Conservation (phyloP, 2,113 vertebrate species). For the Channa argus region DNA sequence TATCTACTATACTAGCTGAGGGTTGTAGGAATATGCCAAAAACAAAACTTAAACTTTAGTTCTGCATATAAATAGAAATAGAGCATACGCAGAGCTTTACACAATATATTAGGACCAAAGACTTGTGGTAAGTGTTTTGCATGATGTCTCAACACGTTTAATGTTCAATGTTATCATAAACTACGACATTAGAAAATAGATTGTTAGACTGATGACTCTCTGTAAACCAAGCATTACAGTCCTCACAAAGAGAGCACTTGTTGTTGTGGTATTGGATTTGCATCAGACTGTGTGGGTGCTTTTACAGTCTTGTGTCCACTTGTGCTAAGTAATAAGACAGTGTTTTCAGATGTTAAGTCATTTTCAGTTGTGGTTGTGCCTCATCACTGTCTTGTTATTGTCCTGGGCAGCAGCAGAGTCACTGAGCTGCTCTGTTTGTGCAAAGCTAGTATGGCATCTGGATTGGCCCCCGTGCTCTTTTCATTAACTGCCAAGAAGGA, state of each 20-base stretch:
- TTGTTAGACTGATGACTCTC: too few relatives aligned
- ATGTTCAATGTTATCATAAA: not conserved
- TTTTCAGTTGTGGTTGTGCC: slow-evolving; percentile 42
- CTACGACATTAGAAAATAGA: not conserved
- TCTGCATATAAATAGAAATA: not conserved
- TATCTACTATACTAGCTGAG: not conserved
- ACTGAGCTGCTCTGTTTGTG: slow-evolving; percentile 75
- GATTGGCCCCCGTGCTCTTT: slow-evolving; percentile 72
- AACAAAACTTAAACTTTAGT: not conserved
- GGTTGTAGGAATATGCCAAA: not conserved
- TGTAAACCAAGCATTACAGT: not conserved
- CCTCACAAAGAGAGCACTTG: slow-evolving; percentile 39
- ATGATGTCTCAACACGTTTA: not conserved
- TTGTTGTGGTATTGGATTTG: slow-evolving; percentile 21
- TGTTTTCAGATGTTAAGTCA: slow-evolving; percentile 25
- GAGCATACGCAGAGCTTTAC: not conserved
- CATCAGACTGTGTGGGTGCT: slow-evolving; percentile 28
- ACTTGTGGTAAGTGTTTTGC: not conserved
- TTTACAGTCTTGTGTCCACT: slow-evolving; percentile 14
- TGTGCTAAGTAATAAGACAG: slow-evolving; percentile 36
- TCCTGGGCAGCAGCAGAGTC: slow-evolving; percentile 67
- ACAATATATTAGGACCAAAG: too few relatives aligned
- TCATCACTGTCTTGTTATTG: slow-evolving; percentile 51
- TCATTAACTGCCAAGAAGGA: slow-evolving; percentile 77
- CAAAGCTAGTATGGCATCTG: slow-evolving; percentile 70